Conservation (phyloP, 2,113 vertebrate genomes). For the Bombycilla garrulus region DNA sequence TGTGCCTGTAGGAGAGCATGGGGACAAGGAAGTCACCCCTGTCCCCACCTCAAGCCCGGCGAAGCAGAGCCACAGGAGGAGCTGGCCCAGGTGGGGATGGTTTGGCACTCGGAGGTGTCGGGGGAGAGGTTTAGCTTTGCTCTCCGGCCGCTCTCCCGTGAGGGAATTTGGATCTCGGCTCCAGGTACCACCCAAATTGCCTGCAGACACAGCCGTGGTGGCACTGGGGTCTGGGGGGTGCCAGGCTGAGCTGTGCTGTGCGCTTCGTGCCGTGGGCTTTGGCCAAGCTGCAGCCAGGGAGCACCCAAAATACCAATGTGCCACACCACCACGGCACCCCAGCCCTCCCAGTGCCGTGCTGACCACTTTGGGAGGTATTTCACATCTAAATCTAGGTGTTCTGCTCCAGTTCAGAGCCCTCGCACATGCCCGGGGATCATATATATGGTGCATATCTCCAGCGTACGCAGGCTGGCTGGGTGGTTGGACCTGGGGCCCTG, state of each 20-base stretch:
- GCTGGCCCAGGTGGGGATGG: neutral
- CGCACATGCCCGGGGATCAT: rapidly evolving
- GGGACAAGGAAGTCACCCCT: neutral
- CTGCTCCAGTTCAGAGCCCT: neutral
- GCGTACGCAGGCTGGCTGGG: neutral
- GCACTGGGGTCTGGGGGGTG: neutral
- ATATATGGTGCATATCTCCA: neutral
- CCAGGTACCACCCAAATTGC: neutral
- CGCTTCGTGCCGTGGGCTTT: neutral
- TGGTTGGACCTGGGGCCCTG: neutral
- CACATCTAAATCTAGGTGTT: neutral
- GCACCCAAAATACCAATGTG: rapidly evolving
- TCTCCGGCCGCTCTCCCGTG: neutral
- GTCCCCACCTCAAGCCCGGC: neutral
- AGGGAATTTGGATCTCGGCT: neutral
- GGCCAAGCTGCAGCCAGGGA: rapidly evolving
- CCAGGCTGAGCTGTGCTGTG: rapidly evolving
- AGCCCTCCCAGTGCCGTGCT: rapidly evolving
- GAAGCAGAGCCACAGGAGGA: neutral
- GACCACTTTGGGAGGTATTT: neutral
- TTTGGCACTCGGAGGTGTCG: neutral
- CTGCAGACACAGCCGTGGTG: rapidly evolving
- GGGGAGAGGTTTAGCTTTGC: neutral
- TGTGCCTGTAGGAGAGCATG: rapidly evolving
- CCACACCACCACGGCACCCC: neutral